Percentiles rank a stretch among this genome's conserved stretches.
phyloP scores from a whole-genome alignment of 2,797 vertebrate genomes.

The Hozukius guyotensis region DNA sequence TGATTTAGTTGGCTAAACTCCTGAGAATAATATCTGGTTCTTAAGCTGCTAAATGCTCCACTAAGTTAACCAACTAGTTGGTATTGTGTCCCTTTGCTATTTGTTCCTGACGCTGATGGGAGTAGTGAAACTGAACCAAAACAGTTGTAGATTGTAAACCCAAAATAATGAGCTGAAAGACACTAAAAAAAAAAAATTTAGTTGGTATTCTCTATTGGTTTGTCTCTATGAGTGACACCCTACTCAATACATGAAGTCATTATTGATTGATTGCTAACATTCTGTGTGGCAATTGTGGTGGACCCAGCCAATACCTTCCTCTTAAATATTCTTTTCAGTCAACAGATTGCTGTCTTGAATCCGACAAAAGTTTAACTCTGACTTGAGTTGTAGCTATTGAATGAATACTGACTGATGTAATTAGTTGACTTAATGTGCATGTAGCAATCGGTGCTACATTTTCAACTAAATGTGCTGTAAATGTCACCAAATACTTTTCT shows the following conservation, averaged over 20 bases:
- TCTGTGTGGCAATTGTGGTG: neutral
- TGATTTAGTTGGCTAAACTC: neutral
- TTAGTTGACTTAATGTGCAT: neutral
- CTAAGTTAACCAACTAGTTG: neutral
- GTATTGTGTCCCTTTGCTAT: neutral
- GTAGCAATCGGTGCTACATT: neutral
- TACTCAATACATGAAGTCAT: neutral
- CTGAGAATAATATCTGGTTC: too few relatives aligned
- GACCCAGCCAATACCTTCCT: neutral
- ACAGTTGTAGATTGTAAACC: neutral
- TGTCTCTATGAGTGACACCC: neutral
- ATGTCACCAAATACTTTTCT: neutral
- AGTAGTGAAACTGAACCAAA: neutral
- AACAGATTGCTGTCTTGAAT: neutral
- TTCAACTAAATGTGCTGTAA: neutral
- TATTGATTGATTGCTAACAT: neutral
- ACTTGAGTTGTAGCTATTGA: neutral
- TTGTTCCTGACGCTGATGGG: neutral
- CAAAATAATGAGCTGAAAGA: too few relatives aligned
- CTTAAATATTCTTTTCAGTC: neutral
- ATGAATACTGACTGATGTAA: neutral
- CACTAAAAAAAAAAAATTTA: too few relatives aligned
- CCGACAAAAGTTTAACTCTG: neutral
- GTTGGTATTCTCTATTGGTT: neutral
- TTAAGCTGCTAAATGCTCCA: too few relatives aligned